phyloP scores from a whole-genome alignment of 2,113 vertebrate genomes.

The Tragulus kanchil region DNA sequence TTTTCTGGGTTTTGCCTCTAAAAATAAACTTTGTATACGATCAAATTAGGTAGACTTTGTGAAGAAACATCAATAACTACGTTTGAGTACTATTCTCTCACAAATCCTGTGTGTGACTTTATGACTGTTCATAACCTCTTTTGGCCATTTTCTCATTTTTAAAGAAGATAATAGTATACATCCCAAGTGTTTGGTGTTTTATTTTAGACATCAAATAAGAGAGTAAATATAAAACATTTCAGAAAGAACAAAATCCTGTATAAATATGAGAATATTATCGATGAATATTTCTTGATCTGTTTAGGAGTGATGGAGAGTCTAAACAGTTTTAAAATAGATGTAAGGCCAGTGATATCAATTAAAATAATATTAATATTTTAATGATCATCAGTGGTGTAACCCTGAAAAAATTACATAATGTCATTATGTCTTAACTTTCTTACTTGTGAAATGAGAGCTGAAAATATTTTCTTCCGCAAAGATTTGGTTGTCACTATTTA shows the following conservation, averaged over 20 bases:
- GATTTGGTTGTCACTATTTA: neutral
- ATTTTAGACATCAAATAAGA: neutral
- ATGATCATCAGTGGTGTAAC: neutral
- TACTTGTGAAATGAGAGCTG: neutral
- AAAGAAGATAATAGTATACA: neutral
- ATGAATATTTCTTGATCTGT: neutral
- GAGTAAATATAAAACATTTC: neutral
- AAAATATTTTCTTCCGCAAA: neutral
- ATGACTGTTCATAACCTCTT: neutral
- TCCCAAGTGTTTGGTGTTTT: constrained; percentile 16
- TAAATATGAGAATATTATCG: neutral
- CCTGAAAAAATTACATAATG: neutral
- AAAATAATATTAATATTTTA: neutral
- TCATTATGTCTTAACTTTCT: neutral
- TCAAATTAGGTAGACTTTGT: neutral
- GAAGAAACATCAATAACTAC: neutral
- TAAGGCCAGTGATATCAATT: neutral
- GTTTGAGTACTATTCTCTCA: neutral
- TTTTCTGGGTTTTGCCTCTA: neutral
- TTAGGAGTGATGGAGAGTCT: neutral
- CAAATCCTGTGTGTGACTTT: neutral
- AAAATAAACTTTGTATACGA: neutral
- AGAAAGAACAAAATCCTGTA: neutral
- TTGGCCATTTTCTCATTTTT: neutral
- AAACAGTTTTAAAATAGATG: neutral